Conservation (phyloP, 2,797 vertebrate species). For the Cossypha niveicapilla region DNA sequence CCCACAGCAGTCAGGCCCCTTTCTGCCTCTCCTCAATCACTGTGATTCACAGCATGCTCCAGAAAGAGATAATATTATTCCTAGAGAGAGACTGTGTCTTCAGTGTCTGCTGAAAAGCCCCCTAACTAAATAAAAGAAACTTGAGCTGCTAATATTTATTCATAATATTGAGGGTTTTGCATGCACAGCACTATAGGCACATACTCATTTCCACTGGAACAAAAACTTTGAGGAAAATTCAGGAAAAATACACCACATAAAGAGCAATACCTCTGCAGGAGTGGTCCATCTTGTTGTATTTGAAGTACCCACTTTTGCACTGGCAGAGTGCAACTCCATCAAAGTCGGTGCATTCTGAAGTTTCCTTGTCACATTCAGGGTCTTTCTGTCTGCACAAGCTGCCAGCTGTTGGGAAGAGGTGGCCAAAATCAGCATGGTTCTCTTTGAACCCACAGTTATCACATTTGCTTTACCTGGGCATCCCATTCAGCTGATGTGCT, state of each 20-base stretch:
- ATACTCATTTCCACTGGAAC: not conserved
- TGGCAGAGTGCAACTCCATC: constrained; percentile 82
- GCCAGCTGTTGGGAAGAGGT: constrained; percentile 74
- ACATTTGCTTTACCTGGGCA: not conserved
- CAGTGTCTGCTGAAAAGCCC: not conserved
- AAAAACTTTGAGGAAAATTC: not conserved
- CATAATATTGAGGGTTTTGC: not conserved
- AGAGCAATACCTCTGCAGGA: constrained; percentile 85
- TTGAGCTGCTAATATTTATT: constrained; percentile 16
- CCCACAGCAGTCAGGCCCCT: constrained; percentile 11
- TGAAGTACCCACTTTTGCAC: constrained; percentile 90
- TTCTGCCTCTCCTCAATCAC: constrained; percentile 14
- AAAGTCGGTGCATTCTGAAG: constrained; percentile 83
- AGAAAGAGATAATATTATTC: constrained; percentile 64
- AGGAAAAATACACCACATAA: not conserved
- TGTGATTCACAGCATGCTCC: not conserved
- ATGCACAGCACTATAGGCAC: not conserved
- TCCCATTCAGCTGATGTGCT: not conserved
- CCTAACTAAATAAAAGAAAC: not conserved
- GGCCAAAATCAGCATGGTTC: not conserved
- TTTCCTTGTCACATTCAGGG: constrained; percentile 84
- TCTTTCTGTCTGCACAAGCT: constrained; percentile 85
- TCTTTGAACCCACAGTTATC: not conserved
- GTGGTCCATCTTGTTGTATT: constrained; percentile 88
- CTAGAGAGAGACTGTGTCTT: constrained; percentile 36